phyloP scores from a whole-genome alignment of 2,797 vertebrate genomes.

The Enteromius argenteus region DNA sequence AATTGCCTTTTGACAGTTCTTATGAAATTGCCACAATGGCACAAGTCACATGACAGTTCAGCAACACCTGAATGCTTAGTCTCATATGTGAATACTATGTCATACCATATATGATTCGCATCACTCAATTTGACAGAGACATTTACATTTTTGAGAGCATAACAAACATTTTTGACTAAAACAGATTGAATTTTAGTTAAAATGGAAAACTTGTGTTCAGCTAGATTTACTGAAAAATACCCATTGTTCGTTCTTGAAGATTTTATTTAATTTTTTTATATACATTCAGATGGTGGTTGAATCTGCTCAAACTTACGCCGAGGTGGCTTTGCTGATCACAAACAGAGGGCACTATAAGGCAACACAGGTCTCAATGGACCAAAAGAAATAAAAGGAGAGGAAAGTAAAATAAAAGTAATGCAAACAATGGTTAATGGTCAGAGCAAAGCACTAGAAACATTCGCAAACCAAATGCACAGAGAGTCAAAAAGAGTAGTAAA shows the following conservation, averaged over 20 bases:
- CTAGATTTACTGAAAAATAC: not conserved
- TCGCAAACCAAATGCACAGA: slow-evolving; percentile 84
- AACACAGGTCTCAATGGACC: slow-evolving; percentile 77
- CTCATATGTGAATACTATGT: not conserved
- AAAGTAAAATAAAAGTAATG: slow-evolving; percentile 72
- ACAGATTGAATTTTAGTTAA: not conserved
- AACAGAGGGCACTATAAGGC: slow-evolving; percentile 79
- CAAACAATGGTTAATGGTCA: slow-evolving; percentile 73
- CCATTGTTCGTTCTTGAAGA: not conserved
- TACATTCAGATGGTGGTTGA: slow-evolving; percentile 78
- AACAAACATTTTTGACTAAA: not conserved
- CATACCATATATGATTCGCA: not conserved
- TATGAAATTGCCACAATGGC: slow-evolving; percentile 78
- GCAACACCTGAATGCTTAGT: slow-evolving; percentile 78
- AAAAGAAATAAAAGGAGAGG: slow-evolving; percentile 61
- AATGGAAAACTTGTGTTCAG: not conserved
- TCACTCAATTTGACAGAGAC: not conserved
- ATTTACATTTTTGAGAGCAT: not conserved
- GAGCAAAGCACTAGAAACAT: slow-evolving; percentile 80
- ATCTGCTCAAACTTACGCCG: slow-evolving; percentile 77
- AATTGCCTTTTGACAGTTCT: slow-evolving; percentile 82
- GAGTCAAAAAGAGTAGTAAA: slow-evolving; percentile 80
- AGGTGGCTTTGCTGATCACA: slow-evolving; percentile 75
- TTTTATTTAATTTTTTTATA: not conserved
- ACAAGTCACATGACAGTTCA: slow-evolving; percentile 77